Base-by-base conservation (phyloP, 2,888 invertebrate species). In the Troglohyphantes excavatus region DNA sequence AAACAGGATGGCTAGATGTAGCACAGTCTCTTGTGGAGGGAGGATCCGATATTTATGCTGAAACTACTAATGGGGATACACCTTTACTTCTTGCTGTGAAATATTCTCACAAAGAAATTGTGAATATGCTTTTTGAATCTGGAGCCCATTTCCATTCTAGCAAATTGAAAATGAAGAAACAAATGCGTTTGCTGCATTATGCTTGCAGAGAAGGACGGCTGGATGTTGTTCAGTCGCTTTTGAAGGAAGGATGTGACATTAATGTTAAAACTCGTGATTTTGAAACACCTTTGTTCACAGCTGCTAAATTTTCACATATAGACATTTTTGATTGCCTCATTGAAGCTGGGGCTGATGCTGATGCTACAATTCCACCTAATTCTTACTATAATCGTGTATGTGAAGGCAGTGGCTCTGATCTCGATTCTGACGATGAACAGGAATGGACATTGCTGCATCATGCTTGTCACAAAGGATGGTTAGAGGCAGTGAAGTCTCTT, bases 171-270 rank as follows among this genome's bases (percentile, higher is more conserved):
- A 3, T 6, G 33, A 9, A 6, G 33, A 9, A 33, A 6, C 13
- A 53, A 53, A 2, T 53, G 9, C 13, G n/a, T 53, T 1, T 53
- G 17, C n/a, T 53, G 53, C n/a, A 53, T n/a, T 13, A 53, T 53
- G 53, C 53, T 13, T 53, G 17, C 13, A 53, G 17, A n/a, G n/a
- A 53, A 17, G 53, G n/a, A 13, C n/a, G n/a, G 13, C n/a, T 53
- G 5, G 53, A 53, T 13, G 7, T 53, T 1, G 53, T 53, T 0
- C 53, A 53, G 13, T n/a, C 13, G 9, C 53, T 53, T 53, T 11
- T 73, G 13, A 17, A 26, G 21, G 26, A 13, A 26, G 73, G 84
- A 26, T 46, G 46, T 23, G 61, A 84, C 11, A 21, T 84, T 1
- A 75, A 75, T 63, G 43, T 63, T 23, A 43, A 23, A 21, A 46